These are phyloP conservation scores for Halcyon leucocephala DNA, from an alignment of 2,797 vertebrate genomes.

Conservation along the genomic window DNA sequence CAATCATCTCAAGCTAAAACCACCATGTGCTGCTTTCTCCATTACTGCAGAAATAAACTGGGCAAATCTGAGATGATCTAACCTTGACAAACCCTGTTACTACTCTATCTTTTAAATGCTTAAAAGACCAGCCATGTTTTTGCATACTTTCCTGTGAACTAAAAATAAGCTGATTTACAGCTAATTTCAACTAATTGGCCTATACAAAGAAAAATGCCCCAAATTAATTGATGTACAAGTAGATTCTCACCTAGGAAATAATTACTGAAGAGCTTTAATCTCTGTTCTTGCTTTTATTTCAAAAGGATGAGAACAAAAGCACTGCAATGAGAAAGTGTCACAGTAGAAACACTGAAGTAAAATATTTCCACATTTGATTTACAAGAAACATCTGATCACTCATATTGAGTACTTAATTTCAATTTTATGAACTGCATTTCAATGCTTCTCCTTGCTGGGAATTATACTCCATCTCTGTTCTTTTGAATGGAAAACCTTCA, in stretches of 20 bases:
- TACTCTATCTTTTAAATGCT: not conserved
- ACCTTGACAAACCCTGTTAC: not conserved
- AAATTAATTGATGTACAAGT: not conserved
- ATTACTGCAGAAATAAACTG: not conserved
- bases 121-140: not conserved
- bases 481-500: not conserved
- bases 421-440: not conserved
- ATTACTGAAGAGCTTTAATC: not conserved
- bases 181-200: not conserved
- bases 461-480: not conserved
- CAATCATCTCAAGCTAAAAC: not conserved
- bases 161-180: not conserved
- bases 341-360: not conserved
- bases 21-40: not conserved
- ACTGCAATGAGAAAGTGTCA: not conserved
- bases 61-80: not conserved
- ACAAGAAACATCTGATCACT: not conserved
- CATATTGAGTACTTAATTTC: not conserved
- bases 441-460: not conserved
- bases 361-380: not conserved
- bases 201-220: not conserved
- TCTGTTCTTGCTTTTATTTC: not conserved
- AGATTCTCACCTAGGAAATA: not conserved
- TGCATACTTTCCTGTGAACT: not conserved
- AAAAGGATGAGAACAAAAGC: not conserved